Base-by-base conservation (phyloP, 1,140 invertebrate genomes). In the Drosophila tani region DNA sequence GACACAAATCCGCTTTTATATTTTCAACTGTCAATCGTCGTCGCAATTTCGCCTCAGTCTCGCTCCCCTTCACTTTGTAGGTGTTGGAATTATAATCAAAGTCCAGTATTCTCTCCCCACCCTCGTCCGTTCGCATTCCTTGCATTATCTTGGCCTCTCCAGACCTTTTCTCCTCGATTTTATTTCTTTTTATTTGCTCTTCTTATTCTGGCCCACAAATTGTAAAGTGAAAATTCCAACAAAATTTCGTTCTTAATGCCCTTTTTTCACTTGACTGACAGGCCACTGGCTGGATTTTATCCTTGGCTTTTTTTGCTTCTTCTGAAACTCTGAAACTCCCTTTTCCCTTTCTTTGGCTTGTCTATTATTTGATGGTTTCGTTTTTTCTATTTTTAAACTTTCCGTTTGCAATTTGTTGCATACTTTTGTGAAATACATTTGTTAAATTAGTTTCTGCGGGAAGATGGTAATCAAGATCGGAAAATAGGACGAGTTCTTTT, bases 1-100 rank as follows among this genome's bases (percentile, higher is more conserved):
- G 82, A 88, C 83, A 87, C 84, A 87, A 87, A 87, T 87, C 84
- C 84, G 84, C 84, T 87, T 88, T 87, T 87, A 87, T 87, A 87
- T 87, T 87, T 87, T 87, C 84, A 88, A 87, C 84, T 87, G 84
- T 87, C 84, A 87, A 87, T 87, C 83, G 83, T 84, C 73, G 71
- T 75, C 68, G 77, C 80, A 79, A 87, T 83, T 87, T 74, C 76
- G 41, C 49, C 49, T 32, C 27, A 14, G 14, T 46, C 53, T 19
- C 15, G 21, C 11, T 15, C 51, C 32, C 51, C 50, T 70, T 63
- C 67, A 47, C 41, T 67, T 68, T 69, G 76, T 87, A 87, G 84
- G 84, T 87, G 84, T 87, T 81, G 83, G 83, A 87, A 88, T 87
- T 87, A 87, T 87, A 87, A 88, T 87, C 83, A 88, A 87, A 87